phyloP scores from a whole-genome alignment of 2,888 invertebrate species.

The Yponomeuta evonymella region DNA sequence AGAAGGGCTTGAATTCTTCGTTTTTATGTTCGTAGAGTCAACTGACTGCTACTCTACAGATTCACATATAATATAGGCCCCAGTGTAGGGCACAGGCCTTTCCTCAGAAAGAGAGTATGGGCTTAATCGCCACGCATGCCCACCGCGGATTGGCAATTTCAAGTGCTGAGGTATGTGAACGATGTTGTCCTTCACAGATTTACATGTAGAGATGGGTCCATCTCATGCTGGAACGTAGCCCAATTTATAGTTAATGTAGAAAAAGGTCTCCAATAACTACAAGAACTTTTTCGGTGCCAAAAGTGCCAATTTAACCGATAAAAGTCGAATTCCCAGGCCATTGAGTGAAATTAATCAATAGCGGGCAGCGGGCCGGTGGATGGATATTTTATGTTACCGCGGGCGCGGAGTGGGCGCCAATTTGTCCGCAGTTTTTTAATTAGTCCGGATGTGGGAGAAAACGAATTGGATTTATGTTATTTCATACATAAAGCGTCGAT shows the following conservation, averaged over 20 bases:
- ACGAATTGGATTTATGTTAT: slow-evolving; percentile 53
- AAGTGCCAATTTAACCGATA: slow-evolving; percentile 5
- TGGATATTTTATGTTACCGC: slow-evolving; percentile 72
- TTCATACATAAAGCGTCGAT: not conserved
- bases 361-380: slow-evolving; percentile 50
- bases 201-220: not conserved
- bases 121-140: too few relatives aligned
- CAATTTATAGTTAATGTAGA: not conserved
- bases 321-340: slow-evolving; percentile 61
- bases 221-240: not conserved
- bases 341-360: slow-evolving; percentile 71
- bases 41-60: too few relatives aligned
- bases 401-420: slow-evolving; percentile 65
- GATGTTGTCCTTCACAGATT: too few relatives aligned
- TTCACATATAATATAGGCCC: too few relatives aligned
- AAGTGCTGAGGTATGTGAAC: too few relatives aligned
- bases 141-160: too few relatives aligned
- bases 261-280: not conserved
- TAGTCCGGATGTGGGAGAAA: slow-evolving; percentile 67
- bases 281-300: not conserved
- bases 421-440: slow-evolving; percentile 74
- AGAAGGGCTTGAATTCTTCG: not conserved
- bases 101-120: too few relatives aligned
- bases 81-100: too few relatives aligned
- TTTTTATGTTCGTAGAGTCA: too few relatives aligned